Evolutionary conservation across 2,888 invertebrate species (phyloP).

Genomic region (Schizotus pectinicornis): DNA sequence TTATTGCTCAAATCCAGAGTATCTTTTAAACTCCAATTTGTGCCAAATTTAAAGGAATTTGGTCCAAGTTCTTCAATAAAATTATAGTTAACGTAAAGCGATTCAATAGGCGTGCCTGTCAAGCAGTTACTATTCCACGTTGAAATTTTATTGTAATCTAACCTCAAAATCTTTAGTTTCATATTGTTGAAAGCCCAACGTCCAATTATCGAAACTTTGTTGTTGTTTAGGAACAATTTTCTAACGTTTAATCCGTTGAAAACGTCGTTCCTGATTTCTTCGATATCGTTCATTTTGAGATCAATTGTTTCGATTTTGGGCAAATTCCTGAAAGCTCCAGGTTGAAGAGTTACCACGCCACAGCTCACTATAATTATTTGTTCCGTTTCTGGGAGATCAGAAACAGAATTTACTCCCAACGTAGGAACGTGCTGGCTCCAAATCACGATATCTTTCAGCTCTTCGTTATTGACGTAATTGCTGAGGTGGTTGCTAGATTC

Average conservation of each 20-base stretch:
- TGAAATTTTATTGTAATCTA: not conserved
- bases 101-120: too few relatives aligned
- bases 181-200: not conserved
- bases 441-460: not conserved
- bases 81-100: too few relatives aligned
- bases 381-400: slow-evolving; percentile 22
- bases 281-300: slow-evolving; percentile 34
- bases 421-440: not conserved
- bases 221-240: slow-evolving; percentile 31
- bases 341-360: slow-evolving; percentile 24
- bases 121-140: not conserved
- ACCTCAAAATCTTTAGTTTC: not conserved
- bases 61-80: too few relatives aligned
- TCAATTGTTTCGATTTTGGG: slow-evolving; percentile 30
- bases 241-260: slow-evolving; percentile 35
- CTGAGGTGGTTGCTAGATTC: slow-evolving; percentile 2
- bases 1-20: too few relatives aligned
- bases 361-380: slow-evolving; percentile 15
- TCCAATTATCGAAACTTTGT: not conserved
- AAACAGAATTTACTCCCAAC: slow-evolving; percentile 15
- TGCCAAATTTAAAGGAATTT: not conserved
- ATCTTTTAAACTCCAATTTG: not conserved
- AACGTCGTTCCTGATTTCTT: slow-evolving; percentile 33
- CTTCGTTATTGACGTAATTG: slow-evolving; percentile 4
- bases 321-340: slow-evolving; percentile 35